A percentile compares a stretch with the other conserved stretches of the same genome.
These are phyloP conservation scores for Casuarius casuarius DNA, from an alignment of 2,113 vertebrate species.

Conservation along the genomic window DNA sequence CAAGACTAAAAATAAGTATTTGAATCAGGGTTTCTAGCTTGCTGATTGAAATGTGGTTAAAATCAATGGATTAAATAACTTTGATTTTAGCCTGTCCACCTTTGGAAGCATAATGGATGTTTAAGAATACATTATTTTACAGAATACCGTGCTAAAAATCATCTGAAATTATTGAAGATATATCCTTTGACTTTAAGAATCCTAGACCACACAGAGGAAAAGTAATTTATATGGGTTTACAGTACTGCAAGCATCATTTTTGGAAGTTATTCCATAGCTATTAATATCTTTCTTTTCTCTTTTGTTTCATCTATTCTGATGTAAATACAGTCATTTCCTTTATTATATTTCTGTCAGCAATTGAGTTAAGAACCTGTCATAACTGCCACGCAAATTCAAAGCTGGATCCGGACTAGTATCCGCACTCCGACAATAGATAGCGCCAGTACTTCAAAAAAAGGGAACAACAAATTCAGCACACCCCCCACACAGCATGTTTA, in stretches of 20 bases:
- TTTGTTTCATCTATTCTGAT: background rate
- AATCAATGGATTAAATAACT: background rate
- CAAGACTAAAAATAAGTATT: background rate
- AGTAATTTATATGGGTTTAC: background rate
- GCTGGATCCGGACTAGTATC: background rate
- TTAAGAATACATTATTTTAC: background rate
- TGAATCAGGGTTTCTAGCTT: background rate
- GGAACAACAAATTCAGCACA: background rate
- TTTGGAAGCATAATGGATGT: background rate
- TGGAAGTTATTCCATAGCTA: background rate
- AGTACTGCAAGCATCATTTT: background rate
- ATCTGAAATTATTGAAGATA: background rate
- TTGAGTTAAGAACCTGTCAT: background rate
- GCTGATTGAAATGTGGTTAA: background rate
- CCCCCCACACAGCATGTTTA: background rate
- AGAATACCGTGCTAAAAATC: background rate
- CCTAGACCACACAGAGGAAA: background rate
- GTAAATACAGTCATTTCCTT: background rate
- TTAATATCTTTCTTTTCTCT: fast-evolving
- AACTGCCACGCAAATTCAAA: background rate
- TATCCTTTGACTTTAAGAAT: background rate
- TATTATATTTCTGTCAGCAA: background rate
- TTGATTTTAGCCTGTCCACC: background rate
- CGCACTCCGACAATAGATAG: background rate
- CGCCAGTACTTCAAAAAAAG: background rate